These are phyloP conservation scores for Drosophila asahinai DNA, from an alignment of 1,140 invertebrate genomes.

Conservation along the genomic window DNA sequence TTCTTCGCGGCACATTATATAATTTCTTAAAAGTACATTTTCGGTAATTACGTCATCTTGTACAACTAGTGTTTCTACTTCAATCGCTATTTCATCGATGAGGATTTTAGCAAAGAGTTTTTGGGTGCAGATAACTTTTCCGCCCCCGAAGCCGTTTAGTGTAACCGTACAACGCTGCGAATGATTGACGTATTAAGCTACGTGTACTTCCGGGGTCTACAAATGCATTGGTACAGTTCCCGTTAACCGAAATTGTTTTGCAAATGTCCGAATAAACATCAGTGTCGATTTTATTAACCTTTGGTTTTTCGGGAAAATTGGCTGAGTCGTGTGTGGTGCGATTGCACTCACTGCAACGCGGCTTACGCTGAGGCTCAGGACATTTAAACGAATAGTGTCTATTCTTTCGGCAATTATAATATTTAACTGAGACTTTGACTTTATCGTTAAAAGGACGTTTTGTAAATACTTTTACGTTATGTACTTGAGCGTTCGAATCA, in stretches of 20 bases:
- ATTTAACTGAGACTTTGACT: too few species aligned
- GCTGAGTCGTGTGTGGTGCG: too few species aligned
- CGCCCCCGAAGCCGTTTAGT: too few species aligned
- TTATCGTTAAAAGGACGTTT: too few species aligned
- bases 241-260: neutral
- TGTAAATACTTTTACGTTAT: too few species aligned
- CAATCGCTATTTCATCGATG: neutral
- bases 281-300: neutral
- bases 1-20: too few species aligned
- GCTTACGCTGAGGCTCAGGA: too few species aligned
- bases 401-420: neutral
- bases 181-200: neutral
- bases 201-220: slow-evolving; percentile 1
- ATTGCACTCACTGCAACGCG: too few species aligned
- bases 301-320: neutral
- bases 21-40: neutral
- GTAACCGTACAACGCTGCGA: neutral
- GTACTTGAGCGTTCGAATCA: too few species aligned
- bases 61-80: neutral
- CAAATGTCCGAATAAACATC: neutral
- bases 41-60: neutral
- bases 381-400: too few species aligned
- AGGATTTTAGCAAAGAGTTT: neutral
- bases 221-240: neutral
- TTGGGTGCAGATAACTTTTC: too few species aligned